A percentile compares a stretch with the other conserved stretches of the same genome.
Conservation (phyloP, 2,888 invertebrate genomes). For the Salpingus planirostris region DNA sequence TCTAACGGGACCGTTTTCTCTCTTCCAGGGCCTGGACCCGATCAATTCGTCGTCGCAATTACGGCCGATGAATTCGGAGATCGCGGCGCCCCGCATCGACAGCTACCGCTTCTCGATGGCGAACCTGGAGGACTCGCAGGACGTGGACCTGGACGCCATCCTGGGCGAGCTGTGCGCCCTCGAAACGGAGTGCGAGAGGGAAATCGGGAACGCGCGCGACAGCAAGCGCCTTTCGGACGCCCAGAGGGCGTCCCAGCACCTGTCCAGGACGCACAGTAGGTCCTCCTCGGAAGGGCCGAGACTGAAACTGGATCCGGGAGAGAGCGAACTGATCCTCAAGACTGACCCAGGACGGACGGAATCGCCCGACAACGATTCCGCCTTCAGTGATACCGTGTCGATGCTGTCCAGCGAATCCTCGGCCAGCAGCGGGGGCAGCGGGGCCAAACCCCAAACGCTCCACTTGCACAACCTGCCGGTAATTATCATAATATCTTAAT, state of each 20-base stretch:
- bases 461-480: conserved; percentile 28
- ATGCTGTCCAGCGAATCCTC: conserved; percentile 90
- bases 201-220: conserved; percentile 41
- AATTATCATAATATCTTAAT: conserved; percentile 1
- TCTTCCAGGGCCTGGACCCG: conserved; percentile 61
- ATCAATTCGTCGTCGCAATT: conserved; percentile 47
- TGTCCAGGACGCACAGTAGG: conserved; percentile 38
- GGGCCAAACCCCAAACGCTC: conserved; percentile 44
- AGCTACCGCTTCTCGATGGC: conserved; percentile 93
- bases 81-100: conserved; percentile 76
- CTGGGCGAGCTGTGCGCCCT: conserved; percentile 91
- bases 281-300: conserved; percentile 42
- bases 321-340: conserved; percentile 33
- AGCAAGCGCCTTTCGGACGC: conserved; percentile 39
- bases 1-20: conserved; percentile 21
- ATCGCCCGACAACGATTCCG: conserved; percentile 96
- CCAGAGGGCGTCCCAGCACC: conserved; percentile 33
- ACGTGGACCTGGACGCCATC: conserved; percentile 94
- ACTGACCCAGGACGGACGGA: conserved; percentile 61
- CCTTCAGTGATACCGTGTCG: conserved; percentile 94
- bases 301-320: conserved; percentile 35
- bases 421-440: conserved; percentile 77
- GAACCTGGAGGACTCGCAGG: conserved; percentile 90
- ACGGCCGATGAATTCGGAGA: conserved; percentile 58
- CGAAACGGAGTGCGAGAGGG: conserved; percentile 60